Evolutionary conservation across 1,140 invertebrate genomes (phyloP), one percentile per base, ranked within the genome.

Genomic region (Pogonognathellus flavescens): DNA sequence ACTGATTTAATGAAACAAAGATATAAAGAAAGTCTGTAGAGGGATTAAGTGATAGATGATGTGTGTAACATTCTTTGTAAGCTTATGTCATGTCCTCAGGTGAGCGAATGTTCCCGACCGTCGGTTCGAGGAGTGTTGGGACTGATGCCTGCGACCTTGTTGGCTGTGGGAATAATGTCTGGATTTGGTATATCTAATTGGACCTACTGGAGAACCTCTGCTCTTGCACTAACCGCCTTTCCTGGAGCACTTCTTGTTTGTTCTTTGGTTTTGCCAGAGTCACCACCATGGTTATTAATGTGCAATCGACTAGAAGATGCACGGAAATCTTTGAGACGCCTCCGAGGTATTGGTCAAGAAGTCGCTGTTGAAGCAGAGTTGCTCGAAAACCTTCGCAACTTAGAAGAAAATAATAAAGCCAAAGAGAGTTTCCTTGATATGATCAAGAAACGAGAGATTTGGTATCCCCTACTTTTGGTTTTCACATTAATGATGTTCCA

Each of bases 41-140:
- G n/a, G n/a, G n/a, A 41, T 41, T 41, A 41, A 41, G 31, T 41
- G 31, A 6, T 3, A 41, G 31, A 41, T 41, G 31, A 3, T 41
- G 31, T 3, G n/a, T 60, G 18, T 7, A n/a, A 59, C n/a, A 20
- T 62, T 8, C 25, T 25, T 8, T 25, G 20, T 66, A 9, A 6
- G 14, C 22, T 66, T 18, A 62, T 66, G 62, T 6, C 31, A 41
- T 41, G 31, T 41, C 31, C 31, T 0, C 92, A 95, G 80, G 91
- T 95, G 82, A 94, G 94, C n/a, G 94, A 95, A 90, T 94, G 93
- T 80, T 92, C 94, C 3, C 94, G 95, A 87, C 93, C 94, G 16
- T 91, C 92, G 87, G 87, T 95, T 11, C 91, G 94, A 80, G 94
- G 94, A 13, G 90, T 94, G 18, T 91, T 95, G 0, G 93, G 93